These are phyloP conservation scores for Caenorhabditis inopinata DNA, from an alignment of 1,140 invertebrate genomes.

Conservation along the genomic window DNA sequence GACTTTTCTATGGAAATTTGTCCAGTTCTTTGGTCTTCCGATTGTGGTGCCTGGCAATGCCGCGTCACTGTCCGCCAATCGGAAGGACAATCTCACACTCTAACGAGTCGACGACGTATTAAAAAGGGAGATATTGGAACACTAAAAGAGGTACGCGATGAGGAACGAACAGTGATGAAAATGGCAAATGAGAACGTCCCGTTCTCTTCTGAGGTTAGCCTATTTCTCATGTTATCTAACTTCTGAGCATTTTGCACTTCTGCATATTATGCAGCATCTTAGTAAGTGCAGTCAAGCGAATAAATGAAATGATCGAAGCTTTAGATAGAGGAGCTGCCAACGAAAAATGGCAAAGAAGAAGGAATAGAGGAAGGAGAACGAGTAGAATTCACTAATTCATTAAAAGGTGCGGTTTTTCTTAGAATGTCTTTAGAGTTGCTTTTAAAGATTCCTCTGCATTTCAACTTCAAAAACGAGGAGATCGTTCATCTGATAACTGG, in stretches of 20 bases:
- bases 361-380: not conserved
- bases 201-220: not conserved
- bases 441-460: not conserved
- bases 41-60: constrained; percentile 45
- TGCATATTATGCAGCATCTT: no score
- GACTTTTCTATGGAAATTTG: constrained; percentile 48
- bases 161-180: not conserved
- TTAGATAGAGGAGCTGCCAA: not conserved
- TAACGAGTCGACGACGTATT: constrained; percentile 37
- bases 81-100: constrained; percentile 29
- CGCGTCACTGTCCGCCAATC: constrained; percentile 41
- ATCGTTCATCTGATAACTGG: not conserved
- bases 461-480: not conserved
- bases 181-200: not conserved
- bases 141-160: not conserved
- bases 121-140: not conserved
- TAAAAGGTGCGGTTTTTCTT: no score
- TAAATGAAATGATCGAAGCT: not conserved
- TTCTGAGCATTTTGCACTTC: no score
- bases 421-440: no score
- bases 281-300: not conserved
- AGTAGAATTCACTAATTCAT: not conserved
- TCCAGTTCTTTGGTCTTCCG: constrained; percentile 27
- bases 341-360: not conserved
- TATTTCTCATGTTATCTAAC: no score